phyloP scores from a whole-genome alignment of 2,113 vertebrate species.

The Antidorcas marsupialis region DNA sequence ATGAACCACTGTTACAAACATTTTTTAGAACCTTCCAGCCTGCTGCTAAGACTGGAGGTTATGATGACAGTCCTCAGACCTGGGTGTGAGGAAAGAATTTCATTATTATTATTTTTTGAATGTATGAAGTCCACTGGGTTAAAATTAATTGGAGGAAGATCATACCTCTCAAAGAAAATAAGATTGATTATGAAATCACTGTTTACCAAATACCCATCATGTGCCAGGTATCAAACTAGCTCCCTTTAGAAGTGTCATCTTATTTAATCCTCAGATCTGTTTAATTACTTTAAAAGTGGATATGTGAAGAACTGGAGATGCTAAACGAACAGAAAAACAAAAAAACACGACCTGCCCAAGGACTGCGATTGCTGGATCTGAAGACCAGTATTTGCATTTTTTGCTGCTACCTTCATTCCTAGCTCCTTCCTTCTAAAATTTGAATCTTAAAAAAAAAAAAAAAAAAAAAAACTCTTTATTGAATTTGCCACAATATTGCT shows the following conservation, averaged over 20 bases:
- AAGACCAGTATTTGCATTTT: background rate
- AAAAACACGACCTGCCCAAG: background rate
- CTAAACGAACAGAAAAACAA: background rate
- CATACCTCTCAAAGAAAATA: conserved; percentile 1
- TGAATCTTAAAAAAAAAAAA: background rate
- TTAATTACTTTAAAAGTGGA: background rate
- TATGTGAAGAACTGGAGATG: background rate
- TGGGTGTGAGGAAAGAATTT: conserved; percentile 29
- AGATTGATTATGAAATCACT: background rate
- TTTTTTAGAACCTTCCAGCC: background rate
- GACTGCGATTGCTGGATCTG: background rate
- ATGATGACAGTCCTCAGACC: background rate
- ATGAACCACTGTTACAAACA: conserved; percentile 46
- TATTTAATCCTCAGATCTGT: background rate
- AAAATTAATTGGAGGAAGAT: conserved; percentile 17
- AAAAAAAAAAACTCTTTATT: background rate
- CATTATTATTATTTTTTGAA: background rate
- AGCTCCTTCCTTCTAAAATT: background rate
- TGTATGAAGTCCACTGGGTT: background rate
- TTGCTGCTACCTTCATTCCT: background rate
- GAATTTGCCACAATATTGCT: background rate
- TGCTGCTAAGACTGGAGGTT: background rate
- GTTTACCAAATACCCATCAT: background rate
- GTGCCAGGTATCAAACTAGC: background rate
- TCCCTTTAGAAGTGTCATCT: background rate